Evolutionary conservation across 2,888 invertebrate genomes (phyloP).

Genomic region (Dysmachus trigonus): DNA sequence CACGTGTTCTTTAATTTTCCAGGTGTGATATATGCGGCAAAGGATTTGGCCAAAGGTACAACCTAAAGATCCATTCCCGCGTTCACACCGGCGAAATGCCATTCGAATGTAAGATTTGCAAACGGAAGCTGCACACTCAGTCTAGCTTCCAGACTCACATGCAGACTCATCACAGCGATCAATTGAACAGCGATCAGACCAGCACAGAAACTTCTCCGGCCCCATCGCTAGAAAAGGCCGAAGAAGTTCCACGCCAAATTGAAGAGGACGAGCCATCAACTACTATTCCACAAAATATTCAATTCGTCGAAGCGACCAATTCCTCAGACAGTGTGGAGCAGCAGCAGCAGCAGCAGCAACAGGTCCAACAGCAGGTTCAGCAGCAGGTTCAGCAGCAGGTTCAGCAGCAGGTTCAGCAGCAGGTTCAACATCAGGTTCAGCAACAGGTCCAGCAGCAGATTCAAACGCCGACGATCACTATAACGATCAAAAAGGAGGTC

Average conservation of each 20-base stretch:
- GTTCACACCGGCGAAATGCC: constrained; percentile 64
- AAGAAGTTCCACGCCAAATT: not conserved
- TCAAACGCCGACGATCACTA: constrained; percentile 48
- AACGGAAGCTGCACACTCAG: constrained; percentile 62
- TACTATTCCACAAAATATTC: not conserved
- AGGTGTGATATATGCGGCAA: constrained; percentile 64
- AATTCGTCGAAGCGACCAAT: constrained; percentile 32
- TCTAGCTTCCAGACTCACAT: constrained; percentile 63
- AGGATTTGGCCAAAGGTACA: constrained; percentile 63
- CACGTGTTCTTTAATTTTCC: not conserved
- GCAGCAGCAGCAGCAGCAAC: no score
- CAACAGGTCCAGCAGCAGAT: no score
- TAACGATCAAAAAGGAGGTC: constrained; percentile 44
- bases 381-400: no score
- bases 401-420: no score
- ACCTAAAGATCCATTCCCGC: constrained; percentile 63
- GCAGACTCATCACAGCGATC: constrained; percentile 62
- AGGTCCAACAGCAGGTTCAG: no score
- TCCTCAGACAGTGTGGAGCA: not conserved
- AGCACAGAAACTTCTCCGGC: constrained; percentile 37
- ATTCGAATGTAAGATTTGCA: constrained; percentile 62
- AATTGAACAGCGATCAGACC: constrained; percentile 47
- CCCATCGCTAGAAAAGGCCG: no score
- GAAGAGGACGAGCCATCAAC: not conserved
- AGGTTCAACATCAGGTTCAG: no score